Base-by-base conservation (phyloP, 2,888 invertebrate species). In the Euzetes globulus region DNA sequence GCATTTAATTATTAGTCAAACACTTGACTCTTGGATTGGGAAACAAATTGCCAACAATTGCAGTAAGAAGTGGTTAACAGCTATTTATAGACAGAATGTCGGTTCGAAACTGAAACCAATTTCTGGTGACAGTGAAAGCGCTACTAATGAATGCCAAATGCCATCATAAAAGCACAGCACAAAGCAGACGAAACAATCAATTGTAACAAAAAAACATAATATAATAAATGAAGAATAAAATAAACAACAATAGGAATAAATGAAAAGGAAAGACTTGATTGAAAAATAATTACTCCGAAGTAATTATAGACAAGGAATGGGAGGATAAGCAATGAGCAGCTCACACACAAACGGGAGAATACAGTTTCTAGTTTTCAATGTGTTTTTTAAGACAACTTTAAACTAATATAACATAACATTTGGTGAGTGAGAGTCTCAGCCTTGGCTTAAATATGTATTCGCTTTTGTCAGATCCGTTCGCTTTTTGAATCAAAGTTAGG, bases 11-110 rank as follows among this genome's bases (percentile, higher is more conserved):
- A 65, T 37, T 37, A 37, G 63, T 65, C 2, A 1, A 65, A 65
- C 63, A 65, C 63, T 65, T 65, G 63, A 65, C 63, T 65, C 63
- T 65, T 37, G 33, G 33, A 65, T 37, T 65, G 37, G 63, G 63
- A 65, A 37, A 65, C 63, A 27, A 37, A 60, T 60, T 60, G 60
- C 60, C 29, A 60, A 17, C 60, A 60, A 37, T 27, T 63, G 63
- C 1, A n/a, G 11, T 33, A 65, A 37, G n/a, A 15, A 27, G 63
- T 65, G 63, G 63, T 65, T 65, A n/a, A 65, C n/a, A 37, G 29
- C 63, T 65, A 65, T 65, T 65, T 65, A 65, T 65, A 65, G 63
- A 19, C 7, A 11, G 25, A 9, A 29, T 15, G 37, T 37, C 11
- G 37, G n/a, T 29, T 15, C 33, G 33, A n/a, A 65, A 33, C 33